These are phyloP conservation scores for Lepidocolaptes lacrymiger DNA, from an alignment of 2,797 vertebrate species.

Conservation along the genomic window DNA sequence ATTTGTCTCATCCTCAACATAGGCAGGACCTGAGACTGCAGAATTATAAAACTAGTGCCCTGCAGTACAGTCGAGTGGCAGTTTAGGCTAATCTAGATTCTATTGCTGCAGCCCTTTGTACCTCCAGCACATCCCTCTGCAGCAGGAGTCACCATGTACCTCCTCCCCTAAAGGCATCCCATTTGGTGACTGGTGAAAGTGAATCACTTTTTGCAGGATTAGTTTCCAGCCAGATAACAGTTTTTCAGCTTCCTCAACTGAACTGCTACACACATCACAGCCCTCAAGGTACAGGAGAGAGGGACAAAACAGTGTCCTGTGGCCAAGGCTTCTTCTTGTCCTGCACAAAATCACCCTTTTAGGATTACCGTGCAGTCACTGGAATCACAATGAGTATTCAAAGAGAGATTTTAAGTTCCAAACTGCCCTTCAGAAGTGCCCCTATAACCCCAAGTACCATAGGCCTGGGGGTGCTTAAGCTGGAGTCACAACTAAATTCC, in stretches of 20 bases:
- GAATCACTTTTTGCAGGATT: not conserved
- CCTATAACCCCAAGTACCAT: accelerated
- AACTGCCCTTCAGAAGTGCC: not conserved
- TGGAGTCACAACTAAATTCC: not conserved
- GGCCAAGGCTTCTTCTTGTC: not conserved
- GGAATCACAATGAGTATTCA: not conserved
- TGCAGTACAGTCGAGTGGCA: accelerated
- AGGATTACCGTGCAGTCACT: not conserved
- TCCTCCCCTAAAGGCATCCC: not conserved
- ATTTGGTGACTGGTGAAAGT: not conserved
- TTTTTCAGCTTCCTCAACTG: not conserved
- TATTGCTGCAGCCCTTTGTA: not conserved
- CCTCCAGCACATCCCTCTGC: not conserved
- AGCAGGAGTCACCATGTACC: not conserved
- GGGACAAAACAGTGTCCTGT: not conserved
- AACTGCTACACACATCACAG: not conserved
- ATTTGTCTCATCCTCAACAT: accelerated
- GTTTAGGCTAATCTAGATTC: not conserved
- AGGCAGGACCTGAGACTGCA: not conserved
- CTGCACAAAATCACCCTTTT: not conserved
- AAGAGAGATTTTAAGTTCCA: not conserved
- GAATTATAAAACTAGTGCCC: not conserved
- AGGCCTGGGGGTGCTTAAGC: not conserved
- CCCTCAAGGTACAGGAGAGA: not conserved
- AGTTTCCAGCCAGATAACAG: not conserved